These are phyloP conservation scores for Dermatemys mawii DNA, from an alignment of 2,113 vertebrate species.

Conservation along the genomic window DNA sequence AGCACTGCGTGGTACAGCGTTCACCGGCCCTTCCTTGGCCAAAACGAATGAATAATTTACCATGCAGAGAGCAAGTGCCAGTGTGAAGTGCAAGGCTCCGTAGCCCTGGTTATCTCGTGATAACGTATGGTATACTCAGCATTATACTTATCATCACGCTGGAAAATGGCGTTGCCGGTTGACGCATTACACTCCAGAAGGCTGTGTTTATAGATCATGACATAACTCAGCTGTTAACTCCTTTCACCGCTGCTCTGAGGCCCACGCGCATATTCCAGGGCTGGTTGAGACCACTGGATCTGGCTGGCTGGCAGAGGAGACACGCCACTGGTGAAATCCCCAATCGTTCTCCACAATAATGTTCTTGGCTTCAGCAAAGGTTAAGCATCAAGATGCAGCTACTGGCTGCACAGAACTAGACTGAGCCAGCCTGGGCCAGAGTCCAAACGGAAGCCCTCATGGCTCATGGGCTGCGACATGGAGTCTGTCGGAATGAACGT, in stretches of 20 bases:
- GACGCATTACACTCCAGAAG: neutral
- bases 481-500: neutral
- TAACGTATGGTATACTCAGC: too few species aligned
- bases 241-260: neutral
- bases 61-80: too few species aligned
- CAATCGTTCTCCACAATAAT: neutral
- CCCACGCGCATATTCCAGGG: neutral
- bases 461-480: neutral
- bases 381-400: neutral
- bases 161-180: neutral
- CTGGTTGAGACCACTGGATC: neutral
- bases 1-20: rapidly evolving
- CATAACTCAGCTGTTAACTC: neutral
- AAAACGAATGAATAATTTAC: neutral
- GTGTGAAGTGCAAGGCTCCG: neutral
- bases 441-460: neutral
- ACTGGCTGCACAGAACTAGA: neutral
- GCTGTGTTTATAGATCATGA: neutral
- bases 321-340: neutral
- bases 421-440: neutral
- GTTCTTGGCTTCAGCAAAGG: neutral
- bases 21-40: rapidly evolving
- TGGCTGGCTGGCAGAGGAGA: neutral
- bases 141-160: neutral
- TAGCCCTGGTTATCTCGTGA: too few species aligned